Conservation (phyloP, 2,113 vertebrate genomes). For the Psettodes erumei region DNA sequence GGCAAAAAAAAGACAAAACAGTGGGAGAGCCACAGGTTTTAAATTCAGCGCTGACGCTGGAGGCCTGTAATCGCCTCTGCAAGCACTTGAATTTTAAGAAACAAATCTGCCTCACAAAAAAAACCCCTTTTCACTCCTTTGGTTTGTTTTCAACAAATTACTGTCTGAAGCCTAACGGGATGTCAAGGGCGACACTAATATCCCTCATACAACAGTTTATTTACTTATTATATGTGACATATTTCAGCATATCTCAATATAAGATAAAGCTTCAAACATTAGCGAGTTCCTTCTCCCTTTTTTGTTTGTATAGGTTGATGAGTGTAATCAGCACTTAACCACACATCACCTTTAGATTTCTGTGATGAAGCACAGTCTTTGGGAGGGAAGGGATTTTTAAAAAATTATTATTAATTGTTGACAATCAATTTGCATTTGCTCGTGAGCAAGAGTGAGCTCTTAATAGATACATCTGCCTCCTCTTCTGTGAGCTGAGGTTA, state of each 20-base stretch:
- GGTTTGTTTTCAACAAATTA: too few species aligned
- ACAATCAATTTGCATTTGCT: constrained; percentile 29
- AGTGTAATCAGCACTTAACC: neutral
- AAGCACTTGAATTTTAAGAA: constrained; percentile 37
- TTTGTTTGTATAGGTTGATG: too few species aligned
- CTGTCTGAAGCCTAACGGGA: too few species aligned
- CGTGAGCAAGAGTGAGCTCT: neutral
- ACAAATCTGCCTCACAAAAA: constrained; percentile 18
- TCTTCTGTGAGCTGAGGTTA: constrained; percentile 6
- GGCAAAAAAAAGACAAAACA: constrained; percentile 31
- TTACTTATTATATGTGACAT: neutral
- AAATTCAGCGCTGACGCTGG: constrained; percentile 46
- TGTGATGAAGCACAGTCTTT: constrained; percentile 3
- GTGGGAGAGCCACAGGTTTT: constrained; percentile 43
- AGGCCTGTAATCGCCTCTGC: constrained; percentile 30
- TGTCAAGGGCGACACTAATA: neutral
- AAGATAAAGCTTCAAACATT: neutral
- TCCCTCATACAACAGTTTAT: neutral
- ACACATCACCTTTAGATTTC: neutral
- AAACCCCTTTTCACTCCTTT: constrained; percentile 12
- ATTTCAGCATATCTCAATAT: neutral
- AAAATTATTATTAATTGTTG: neutral
- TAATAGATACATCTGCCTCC: constrained; percentile 36
- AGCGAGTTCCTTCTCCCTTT: neutral
- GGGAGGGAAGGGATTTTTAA: neutral